These are phyloP conservation scores for Oncorhynchus kisutch DNA, from an alignment of 2,113 vertebrate genomes.

Conservation along the genomic window DNA sequence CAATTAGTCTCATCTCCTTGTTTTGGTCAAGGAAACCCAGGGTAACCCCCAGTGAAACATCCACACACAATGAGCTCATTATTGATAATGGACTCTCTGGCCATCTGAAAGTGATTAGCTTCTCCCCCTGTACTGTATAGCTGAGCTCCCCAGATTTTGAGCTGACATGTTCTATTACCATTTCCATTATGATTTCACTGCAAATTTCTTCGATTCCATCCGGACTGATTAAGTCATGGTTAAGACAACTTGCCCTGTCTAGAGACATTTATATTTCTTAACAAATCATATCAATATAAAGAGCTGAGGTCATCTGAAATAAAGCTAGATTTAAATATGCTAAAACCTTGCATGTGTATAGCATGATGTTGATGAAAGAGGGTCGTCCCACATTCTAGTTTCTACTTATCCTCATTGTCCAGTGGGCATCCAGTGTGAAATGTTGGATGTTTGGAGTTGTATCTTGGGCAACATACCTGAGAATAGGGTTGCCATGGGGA, in stretches of 20 bases:
- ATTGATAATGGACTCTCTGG: conserved; percentile 56
- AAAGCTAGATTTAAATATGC: conserved; percentile 44
- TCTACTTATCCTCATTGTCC: no score
- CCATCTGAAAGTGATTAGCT: conserved; percentile 78
- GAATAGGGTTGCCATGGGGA: no score
- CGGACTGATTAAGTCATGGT: conserved; percentile 24
- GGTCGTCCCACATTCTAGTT: no score
- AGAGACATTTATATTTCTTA: conserved; percentile 60
- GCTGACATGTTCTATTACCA: conserved; percentile 63
- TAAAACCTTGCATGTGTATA: conserved; percentile 31
- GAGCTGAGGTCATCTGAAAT: conserved; percentile 60
- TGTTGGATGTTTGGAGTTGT: no score
- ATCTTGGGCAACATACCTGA: background rate
- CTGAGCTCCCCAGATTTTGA: conserved; percentile 46
- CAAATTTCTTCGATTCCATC: conserved; percentile 60
- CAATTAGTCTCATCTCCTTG: conserved; percentile 42
- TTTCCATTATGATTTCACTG: conserved; percentile 62
- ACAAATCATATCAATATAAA: conserved; percentile 59
- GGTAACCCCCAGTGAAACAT: conserved; percentile 3
- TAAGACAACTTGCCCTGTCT: conserved; percentile 49
- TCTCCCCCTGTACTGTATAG: conserved; percentile 6
- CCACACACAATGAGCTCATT: conserved; percentile 47
- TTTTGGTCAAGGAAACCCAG: conserved; percentile 36
- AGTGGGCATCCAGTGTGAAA: no score
- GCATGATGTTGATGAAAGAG: conserved; percentile 39